Percentiles rank a stretch among this genome's conserved stretches.
Conservation (phyloP, 2,113 vertebrate genomes). For the Halcyon senegalensis region DNA sequence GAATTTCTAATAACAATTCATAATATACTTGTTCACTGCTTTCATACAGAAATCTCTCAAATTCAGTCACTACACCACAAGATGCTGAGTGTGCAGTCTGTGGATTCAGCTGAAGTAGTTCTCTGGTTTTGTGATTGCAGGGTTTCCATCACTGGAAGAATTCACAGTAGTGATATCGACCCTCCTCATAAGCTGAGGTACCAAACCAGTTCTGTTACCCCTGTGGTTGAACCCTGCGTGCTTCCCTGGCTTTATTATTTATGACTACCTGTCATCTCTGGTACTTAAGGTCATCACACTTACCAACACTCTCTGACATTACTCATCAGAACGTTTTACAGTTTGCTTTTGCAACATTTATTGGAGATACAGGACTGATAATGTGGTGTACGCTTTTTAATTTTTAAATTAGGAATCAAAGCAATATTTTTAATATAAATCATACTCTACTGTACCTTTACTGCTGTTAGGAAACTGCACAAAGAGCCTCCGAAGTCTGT, state of each 20-base stretch:
- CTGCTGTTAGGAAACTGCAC: conserved; percentile 86
- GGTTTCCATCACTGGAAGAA: neutral
- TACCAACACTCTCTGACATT: neutral
- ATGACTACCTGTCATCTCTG: neutral
- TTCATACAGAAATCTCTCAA: neutral
- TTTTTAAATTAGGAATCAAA: neutral
- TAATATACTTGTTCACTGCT: neutral
- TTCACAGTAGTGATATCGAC: neutral
- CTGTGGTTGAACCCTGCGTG: neutral
- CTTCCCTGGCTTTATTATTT: too few relatives aligned
- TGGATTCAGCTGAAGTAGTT: neutral
- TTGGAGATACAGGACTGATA: neutral
- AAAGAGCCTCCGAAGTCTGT: conserved; percentile 82
- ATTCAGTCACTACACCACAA: neutral
- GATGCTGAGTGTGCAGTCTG: rapidly evolving
- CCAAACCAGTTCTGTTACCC: neutral
- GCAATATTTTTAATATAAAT: neutral
- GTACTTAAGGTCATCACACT: neutral
- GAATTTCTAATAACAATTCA: neutral
- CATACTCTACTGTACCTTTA: conserved; percentile 77
- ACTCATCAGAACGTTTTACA: neutral
- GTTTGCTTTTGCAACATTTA: neutral
- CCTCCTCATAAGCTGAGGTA: neutral
- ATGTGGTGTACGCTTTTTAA: neutral
- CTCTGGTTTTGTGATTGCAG: neutral